Evolutionary conservation across 2,888 invertebrate genomes (phyloP).

Genomic region (Empis stercorea): DNA sequence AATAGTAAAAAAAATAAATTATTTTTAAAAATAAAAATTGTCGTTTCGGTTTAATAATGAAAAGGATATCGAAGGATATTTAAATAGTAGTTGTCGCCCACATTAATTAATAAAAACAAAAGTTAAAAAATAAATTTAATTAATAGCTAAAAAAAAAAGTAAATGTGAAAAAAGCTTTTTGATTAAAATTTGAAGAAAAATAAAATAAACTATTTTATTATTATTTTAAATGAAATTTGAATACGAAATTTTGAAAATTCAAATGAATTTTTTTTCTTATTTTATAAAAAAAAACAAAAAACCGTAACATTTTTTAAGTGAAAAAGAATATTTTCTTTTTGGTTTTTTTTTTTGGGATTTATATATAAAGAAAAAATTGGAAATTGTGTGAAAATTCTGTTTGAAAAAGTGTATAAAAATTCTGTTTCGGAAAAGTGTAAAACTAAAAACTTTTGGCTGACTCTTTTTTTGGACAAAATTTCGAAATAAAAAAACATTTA

Average conservation of each 20-base stretch:
- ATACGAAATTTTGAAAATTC: no score
- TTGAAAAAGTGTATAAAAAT: no score
- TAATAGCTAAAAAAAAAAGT: background rate
- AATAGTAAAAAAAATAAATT: background rate
- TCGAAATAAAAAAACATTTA: no score
- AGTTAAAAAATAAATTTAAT: slow-evolving; percentile 7
- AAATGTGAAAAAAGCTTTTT: slow-evolving; percentile 12
- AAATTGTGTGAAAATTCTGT: no score
- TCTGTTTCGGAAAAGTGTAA: no score
- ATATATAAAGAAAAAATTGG: background rate
- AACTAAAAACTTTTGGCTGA: no score
- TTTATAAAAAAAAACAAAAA: slow-evolving; percentile 3
- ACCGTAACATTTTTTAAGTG: no score
- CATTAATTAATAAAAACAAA: background rate
- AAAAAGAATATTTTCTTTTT: no score
- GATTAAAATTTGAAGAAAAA: slow-evolving; percentile 13
- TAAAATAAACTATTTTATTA: slow-evolving; percentile 1
- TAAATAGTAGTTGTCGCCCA: background rate
- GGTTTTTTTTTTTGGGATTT: slow-evolving; percentile 6
- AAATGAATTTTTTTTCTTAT: no score
- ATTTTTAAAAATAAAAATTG: background rate
- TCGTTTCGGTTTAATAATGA: background rate
- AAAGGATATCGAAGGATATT: background rate
- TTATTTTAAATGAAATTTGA: no score
- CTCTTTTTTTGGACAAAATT: no score